Evolutionary conservation across 2,797 vertebrate species (phyloP).

Genomic region (Jordanella pulchra): DNA sequence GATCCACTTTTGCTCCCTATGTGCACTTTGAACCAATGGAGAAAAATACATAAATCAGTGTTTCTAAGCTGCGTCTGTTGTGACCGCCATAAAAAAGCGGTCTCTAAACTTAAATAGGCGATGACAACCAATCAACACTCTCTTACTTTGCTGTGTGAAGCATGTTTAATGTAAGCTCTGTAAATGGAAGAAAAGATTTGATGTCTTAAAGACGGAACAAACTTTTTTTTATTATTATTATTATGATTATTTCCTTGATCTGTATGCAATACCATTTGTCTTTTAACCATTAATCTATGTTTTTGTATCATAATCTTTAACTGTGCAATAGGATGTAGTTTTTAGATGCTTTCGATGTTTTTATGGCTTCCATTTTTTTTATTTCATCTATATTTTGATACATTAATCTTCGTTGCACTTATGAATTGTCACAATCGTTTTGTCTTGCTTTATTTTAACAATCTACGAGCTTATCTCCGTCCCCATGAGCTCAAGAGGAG

Average conservation of each 20-base stretch:
- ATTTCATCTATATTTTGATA: slow-evolving; percentile 54
- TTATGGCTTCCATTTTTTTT: slow-evolving; percentile 55
- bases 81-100: slow-evolving; percentile 82
- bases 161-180: slow-evolving; percentile 44
- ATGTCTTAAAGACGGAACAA: slow-evolving; percentile 87
- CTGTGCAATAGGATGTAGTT: slow-evolving; percentile 95
- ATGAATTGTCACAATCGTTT: slow-evolving; percentile 70
- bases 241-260: slow-evolving; percentile 64
- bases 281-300: slow-evolving; percentile 78
- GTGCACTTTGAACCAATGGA: slow-evolving; percentile 67
- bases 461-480: slow-evolving; percentile 44
- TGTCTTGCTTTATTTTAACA: slow-evolving; percentile 57
- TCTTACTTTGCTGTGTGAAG: slow-evolving; percentile 28
- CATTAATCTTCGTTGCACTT: slow-evolving; percentile 77
- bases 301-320: slow-evolving; percentile 85
- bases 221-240: slow-evolving; percentile 77
- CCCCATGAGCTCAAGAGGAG: slow-evolving; percentile 41
- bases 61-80: slow-evolving; percentile 79
- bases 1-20: slow-evolving; percentile 13
- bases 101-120: slow-evolving; percentile 81
- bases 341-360: slow-evolving; percentile 81
- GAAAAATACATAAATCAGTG: slow-evolving; percentile 66
- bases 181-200: slow-evolving; percentile 53
- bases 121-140: slow-evolving; percentile 69
- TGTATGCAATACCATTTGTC: slow-evolving; percentile 75